Evolutionary conservation across 1,140 invertebrate genomes (phyloP).

Genomic region (Panonychus citri): DNA sequence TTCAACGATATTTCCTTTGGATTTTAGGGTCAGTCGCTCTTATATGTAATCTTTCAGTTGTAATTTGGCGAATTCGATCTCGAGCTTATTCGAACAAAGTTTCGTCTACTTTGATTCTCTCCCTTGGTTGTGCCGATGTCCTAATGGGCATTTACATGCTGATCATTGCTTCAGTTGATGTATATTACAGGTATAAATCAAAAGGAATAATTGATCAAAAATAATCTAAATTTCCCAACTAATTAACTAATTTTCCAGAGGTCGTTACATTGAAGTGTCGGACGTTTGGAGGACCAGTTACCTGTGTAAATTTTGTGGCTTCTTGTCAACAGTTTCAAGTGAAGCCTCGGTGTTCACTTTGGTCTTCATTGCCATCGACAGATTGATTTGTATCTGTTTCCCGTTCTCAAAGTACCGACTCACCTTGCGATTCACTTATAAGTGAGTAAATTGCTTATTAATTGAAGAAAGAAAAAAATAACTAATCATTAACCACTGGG

Average conservation of each 20-base stretch:
- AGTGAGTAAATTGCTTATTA: background rate
- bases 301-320: conserved; percentile 25
- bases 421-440: conserved; percentile 29
- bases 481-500: too few relatives aligned
- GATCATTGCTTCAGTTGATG: conserved; percentile 40
- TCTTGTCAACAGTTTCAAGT: conserved; percentile 24
- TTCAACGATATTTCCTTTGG: conserved; percentile 25
- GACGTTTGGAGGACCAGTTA: conserved; percentile 23
- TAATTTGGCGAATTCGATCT: conserved; percentile 22
- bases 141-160: conserved; percentile 53
- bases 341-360: conserved; percentile 46
- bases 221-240: background rate
- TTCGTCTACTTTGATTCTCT: conserved; percentile 21
- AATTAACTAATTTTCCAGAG: conserved; percentile 11
- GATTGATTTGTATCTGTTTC: conserved; percentile 41
- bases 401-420: conserved; percentile 35
- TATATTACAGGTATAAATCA: conserved; percentile 19
- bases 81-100: conserved; percentile 20
- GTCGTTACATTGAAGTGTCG: conserved; percentile 24
- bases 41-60: conserved; percentile 24
- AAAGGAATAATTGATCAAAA: background rate
- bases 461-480: background rate
- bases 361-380: conserved; percentile 47
- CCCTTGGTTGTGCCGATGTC: conserved; percentile 34
- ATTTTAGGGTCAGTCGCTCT: conserved; percentile 24